Percentiles rank a stretch among this genome's conserved stretches.
These are phyloP conservation scores for Lamellibrachia satsuma DNA, from an alignment of 2,888 invertebrate genomes.

Conservation along the genomic window DNA sequence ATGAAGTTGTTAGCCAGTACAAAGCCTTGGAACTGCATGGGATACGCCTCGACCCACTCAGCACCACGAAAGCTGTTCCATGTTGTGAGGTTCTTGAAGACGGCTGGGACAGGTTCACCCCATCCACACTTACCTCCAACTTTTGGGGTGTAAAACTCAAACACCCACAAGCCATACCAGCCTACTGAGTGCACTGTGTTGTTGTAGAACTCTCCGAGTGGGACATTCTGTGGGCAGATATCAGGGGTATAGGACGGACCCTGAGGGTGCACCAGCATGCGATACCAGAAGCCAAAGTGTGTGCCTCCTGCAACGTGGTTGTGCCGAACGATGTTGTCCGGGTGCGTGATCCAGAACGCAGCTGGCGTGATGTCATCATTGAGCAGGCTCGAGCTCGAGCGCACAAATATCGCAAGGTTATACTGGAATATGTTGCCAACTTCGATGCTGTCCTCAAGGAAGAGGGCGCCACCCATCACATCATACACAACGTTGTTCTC, in stretches of 20 bases:
- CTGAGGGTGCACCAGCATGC: slow-evolving; percentile 45
- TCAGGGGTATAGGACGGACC: slow-evolving; percentile 43
- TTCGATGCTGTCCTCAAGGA: slow-evolving; percentile 47
- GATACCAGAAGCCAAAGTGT: slow-evolving; percentile 49
- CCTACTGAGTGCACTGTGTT: slow-evolving; percentile 48
- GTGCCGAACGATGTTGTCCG: slow-evolving; percentile 43
- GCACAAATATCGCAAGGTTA: slow-evolving; percentile 41
- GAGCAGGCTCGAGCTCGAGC: slow-evolving; percentile 41
- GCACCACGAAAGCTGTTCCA: slow-evolving; percentile 56
- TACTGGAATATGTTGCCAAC: slow-evolving; percentile 41
- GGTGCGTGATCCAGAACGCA: slow-evolving; percentile 45
- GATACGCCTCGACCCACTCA: slow-evolving; percentile 40
- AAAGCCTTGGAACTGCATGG: slow-evolving; percentile 38
- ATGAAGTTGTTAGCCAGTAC: slow-evolving; percentile 34
- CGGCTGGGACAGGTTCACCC: slow-evolving; percentile 36
- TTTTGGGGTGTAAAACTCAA: slow-evolving; percentile 41
- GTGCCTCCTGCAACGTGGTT: slow-evolving; percentile 48
- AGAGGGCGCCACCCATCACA: slow-evolving; percentile 47
- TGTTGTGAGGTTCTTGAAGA: slow-evolving; percentile 41
- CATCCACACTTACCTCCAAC: slow-evolving; percentile 34
- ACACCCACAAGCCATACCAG: slow-evolving; percentile 51
- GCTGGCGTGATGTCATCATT: slow-evolving; percentile 50
- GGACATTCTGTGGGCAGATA: slow-evolving; percentile 41
- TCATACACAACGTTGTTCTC: slow-evolving; percentile 43
- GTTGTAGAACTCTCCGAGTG: slow-evolving; percentile 42